A percentile compares a stretch with the other conserved stretches of the same genome.
Evolutionary conservation across 2,797 vertebrate species (phyloP).

Genomic region (Macropodus opercularis): DNA sequence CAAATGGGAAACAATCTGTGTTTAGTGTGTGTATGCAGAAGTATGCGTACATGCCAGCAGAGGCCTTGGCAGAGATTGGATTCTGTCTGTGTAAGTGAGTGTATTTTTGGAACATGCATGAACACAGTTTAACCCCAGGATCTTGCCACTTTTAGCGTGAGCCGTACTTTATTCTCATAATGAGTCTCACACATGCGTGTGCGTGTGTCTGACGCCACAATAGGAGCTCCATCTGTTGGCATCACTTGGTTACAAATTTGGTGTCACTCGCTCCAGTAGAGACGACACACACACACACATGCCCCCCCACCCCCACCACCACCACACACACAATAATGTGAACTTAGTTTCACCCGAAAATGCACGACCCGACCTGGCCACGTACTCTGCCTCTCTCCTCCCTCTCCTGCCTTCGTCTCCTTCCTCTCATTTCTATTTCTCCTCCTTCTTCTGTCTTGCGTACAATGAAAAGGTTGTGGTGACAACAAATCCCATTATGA

Average conservation of each 20-base stretch:
- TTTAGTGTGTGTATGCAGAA: neutral
- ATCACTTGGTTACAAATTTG: slow-evolving; percentile 79
- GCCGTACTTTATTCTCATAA: slow-evolving; percentile 50
- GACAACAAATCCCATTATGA: slow-evolving; percentile 18
- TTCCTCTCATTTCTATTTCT: neutral
- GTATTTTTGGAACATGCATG: neutral
- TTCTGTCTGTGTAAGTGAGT: slow-evolving; percentile 6
- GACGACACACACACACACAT: slow-evolving; percentile 39
- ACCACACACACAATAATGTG: slow-evolving; percentile 92
- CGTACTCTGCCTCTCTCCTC: slow-evolving; percentile 75
- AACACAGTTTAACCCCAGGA: slow-evolving; percentile 47
- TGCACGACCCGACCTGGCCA: slow-evolving; percentile 87
- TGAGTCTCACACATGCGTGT: slow-evolving; percentile 20
- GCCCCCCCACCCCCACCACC: slow-evolving; percentile 19
- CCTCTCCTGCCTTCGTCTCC: slow-evolving; percentile 23
- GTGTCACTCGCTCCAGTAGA: slow-evolving; percentile 70
- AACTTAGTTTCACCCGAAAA: slow-evolving; percentile 94
- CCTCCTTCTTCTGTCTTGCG: neutral
- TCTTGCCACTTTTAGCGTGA: slow-evolving; percentile 33
- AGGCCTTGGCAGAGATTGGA: slow-evolving; percentile 32
- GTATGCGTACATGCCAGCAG: neutral
- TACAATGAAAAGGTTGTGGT: slow-evolving; percentile 67
- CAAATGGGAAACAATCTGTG: slow-evolving; percentile 21
- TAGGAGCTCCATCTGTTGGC: slow-evolving; percentile 87
- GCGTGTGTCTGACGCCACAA: slow-evolving; percentile 32